Evolutionary conservation across 2,888 invertebrate species (phyloP), one percentile per base, ranked within the genome.

Genomic region (Linyphia triangularis): DNA sequence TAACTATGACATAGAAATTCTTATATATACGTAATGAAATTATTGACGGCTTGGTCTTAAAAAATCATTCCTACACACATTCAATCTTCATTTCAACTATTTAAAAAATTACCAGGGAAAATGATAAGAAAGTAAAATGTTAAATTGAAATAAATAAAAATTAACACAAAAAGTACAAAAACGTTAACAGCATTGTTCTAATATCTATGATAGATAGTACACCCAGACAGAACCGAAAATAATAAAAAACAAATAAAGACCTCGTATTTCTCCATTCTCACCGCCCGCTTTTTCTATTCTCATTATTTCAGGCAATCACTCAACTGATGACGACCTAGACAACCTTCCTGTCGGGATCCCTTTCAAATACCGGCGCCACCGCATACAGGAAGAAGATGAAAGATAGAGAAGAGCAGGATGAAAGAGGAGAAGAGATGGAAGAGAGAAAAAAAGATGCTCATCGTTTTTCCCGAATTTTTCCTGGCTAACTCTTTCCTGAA

Each of bases 271-370:
- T 61, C 61, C 16, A 24, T 59, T 37, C 61, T 77, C 37, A 77
- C 63, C 61, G 37, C 65, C 26, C 63, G 63, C 63, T 61, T 51
- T 73, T 73, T 73, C 73, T 70, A 51, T 82, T 61, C 82, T 82
- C 82, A 82, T 82, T 82, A 82, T 82, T 82, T 82, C 82, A 82
- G 82, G 82, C 82, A 82, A 72, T 82, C 82, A 61, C 59, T 82
- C 82, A 72, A 72, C 72, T 40, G 61, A 61, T 82, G 70, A 59
- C 72, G 82, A 57, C 57, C 81, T 59, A 81, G 67, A 67, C 81
- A 81, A 69, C 81, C 81, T 81, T 70, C 70, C 67, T 51, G 65
- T 79, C 78, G 51, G 51, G 67, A 79, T 79, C 78, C 67, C 43
- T 67, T 67, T 72, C 72, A 43, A 72, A 82, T 61, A 82, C 70